These are phyloP conservation scores for Danio kyathit DNA, from an alignment of 2,797 vertebrate species.

Conservation along the genomic window DNA sequence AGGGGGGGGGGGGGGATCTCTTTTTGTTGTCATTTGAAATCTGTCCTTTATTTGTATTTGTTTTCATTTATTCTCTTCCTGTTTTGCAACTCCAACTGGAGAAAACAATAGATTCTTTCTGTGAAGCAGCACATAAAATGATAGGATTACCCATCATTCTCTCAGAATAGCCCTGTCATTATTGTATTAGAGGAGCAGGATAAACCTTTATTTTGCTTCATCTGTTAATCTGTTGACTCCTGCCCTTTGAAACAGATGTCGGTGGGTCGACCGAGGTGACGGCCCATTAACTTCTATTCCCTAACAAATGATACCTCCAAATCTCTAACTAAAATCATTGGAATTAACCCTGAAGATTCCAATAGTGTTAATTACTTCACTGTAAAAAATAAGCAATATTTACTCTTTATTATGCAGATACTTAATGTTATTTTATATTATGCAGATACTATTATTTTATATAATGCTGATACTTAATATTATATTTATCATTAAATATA, in stretches of 20 bases:
- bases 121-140: conserved; percentile 20
- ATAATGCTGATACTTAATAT: too few species aligned
- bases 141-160: conserved; percentile 50
- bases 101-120: conserved; percentile 3
- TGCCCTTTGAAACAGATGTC: conserved; percentile 44
- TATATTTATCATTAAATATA: too few species aligned
- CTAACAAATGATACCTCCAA: conserved; percentile 15
- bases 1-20: too few species aligned
- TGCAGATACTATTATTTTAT: too few species aligned
- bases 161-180: conserved; percentile 38
- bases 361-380: background rate
- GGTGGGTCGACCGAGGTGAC: background rate
- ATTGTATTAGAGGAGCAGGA: conserved; percentile 26
- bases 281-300: conserved; percentile 33
- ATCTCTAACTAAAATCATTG: background rate
- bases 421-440: too few species aligned
- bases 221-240: conserved; percentile 48
- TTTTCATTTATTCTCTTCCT: background rate
- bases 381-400: background rate
- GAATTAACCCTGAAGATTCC: background rate
- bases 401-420: too few species aligned
- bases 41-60: background rate
- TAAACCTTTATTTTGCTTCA: conserved; percentile 47
- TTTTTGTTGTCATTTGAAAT: background rate
- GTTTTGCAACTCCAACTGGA: background rate